Evolutionary conservation across 2,888 invertebrate species (phyloP), one percentile per base, ranked within the genome.

Genomic region (Fragum whitleyi): DNA sequence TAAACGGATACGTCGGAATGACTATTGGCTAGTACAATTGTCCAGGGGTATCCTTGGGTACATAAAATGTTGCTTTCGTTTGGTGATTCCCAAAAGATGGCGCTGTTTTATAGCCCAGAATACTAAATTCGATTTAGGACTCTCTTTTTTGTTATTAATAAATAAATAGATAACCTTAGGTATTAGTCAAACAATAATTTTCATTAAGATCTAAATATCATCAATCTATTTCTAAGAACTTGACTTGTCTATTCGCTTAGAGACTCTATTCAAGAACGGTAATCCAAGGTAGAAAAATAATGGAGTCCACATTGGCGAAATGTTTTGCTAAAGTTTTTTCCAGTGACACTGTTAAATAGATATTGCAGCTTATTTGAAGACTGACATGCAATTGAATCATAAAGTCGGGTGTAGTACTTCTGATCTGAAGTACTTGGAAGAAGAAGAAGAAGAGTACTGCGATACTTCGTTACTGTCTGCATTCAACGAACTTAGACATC

Each of bases 401-500:
- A 74, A 79, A 67, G 79, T 74, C 36, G 81, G 80, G 83, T 42
- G 77, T 16, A 73, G 51, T 75, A 67, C 76, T 23, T 42, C 76
- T 36, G 74, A 74, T 29, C n/a, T 62, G 19, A 72, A 53, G 47
- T 11, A 84, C 7, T 86, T 79, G 69, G 90, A 90, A 39, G 91
- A 91, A 26, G 90, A 90, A 72, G 87, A 87, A 28, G 87, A 87
- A 26, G 90, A 90, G 61, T 53, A 79, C 11, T 70, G 76, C 14
- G 93, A 93, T 73, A 90, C 91, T 85, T 83, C 88, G 57, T 79
- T 94, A 19, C 96, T 96, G 69, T 93, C 97, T 84, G 96, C 96
- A 89, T 97, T 96, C 93, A 95, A 95, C 91, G 95, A 96, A 93
- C 96, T 96, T 81, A 95, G 97, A 62, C 97, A 97, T 91, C 95